Evolutionary conservation across 2,888 invertebrate species (phyloP), one percentile per base, ranked within the genome.

Genomic region (Orthosia cruda): DNA sequence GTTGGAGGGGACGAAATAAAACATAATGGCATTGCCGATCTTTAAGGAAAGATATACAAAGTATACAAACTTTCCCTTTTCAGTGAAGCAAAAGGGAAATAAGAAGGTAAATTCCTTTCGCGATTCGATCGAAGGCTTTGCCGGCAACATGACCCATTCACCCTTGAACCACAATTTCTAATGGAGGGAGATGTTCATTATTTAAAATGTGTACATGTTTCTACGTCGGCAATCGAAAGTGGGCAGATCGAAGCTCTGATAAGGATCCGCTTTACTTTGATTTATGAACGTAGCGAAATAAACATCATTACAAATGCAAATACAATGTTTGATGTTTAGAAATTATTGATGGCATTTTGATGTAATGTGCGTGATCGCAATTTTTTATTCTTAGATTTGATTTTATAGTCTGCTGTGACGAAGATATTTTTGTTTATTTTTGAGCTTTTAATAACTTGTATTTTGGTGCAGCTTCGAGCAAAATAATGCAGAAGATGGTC

Each of bases 141-240:
- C 65, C 74, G 45, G 45, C 74, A 69, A 55, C 59, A 58, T 80
- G 88, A 86, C 89, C 89, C 65, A 67, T 84, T 92, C 90, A 90
- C 91, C 90, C 88, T 85, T 91, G 89, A 91, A 91, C 93, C 83
- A 84, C 85, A 89, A 85, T 92, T 92, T 93, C 92, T 92, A 92
- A 88, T 87, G 81, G 77, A 69, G 86, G 83, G 66, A 85, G 86
- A 86, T 85, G 83, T 83, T 87, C 89, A 86, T 85, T 88, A 86
- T 85, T 83, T 80, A 67, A 85, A 87, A 81, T 77, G 61, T 74
- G 45, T 74, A 57, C 73, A 68, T 55, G 77, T 75, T 72, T 74
- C 40, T 63, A 77, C 74, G 81, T 84, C 68, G 68, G 87, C 83
- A 81, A 87, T 79, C 77, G 87, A 86, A 87, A 87, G 87, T 84